Percentiles rank a stretch among this genome's conserved stretches.
Conservation (phyloP, 2,888 invertebrate species). For the Idaea straminata region DNA sequence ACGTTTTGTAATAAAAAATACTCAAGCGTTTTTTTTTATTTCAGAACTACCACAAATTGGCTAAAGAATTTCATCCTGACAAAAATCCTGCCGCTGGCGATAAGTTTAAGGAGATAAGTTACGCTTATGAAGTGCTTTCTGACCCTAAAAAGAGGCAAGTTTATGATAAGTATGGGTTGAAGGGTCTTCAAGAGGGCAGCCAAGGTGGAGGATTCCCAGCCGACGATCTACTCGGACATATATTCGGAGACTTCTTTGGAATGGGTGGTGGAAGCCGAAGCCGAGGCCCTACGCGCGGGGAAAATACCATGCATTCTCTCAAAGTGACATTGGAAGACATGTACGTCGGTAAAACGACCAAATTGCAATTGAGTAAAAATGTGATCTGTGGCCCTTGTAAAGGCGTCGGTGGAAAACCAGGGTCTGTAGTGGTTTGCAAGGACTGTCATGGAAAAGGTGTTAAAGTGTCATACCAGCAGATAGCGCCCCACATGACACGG, state of each 20-base stretch:
- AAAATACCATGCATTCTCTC: conserved; percentile 90
- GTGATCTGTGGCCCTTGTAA: conserved; percentile 88
- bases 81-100: conserved; percentile 95
- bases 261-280: conserved; percentile 80
- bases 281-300: conserved; percentile 83
- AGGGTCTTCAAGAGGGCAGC: conserved; percentile 91
- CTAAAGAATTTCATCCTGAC: conserved; percentile 96
- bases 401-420: conserved; percentile 88
- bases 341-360: conserved; percentile 93
- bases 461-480: conserved; percentile 86
- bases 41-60: conserved; percentile 94
- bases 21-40: conserved; percentile 38
- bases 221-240: conserved; percentile 85
- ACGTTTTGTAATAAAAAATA: conserved; percentile 26
- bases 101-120: conserved; percentile 97
- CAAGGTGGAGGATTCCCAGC: conserved; percentile 77
- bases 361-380: conserved; percentile 90
- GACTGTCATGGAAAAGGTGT: conserved; percentile 89
- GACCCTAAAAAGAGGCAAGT: conserved; percentile 91
- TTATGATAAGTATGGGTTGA: conserved; percentile 93
- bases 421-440: conserved; percentile 83
- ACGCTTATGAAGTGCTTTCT: conserved; percentile 95
- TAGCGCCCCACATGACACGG: conserved; percentile 83
- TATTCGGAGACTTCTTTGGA: conserved; percentile 81
- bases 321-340: conserved; percentile 94